phyloP scores from a whole-genome alignment of 2,797 vertebrate species.

The Enteromius anoplus region DNA sequence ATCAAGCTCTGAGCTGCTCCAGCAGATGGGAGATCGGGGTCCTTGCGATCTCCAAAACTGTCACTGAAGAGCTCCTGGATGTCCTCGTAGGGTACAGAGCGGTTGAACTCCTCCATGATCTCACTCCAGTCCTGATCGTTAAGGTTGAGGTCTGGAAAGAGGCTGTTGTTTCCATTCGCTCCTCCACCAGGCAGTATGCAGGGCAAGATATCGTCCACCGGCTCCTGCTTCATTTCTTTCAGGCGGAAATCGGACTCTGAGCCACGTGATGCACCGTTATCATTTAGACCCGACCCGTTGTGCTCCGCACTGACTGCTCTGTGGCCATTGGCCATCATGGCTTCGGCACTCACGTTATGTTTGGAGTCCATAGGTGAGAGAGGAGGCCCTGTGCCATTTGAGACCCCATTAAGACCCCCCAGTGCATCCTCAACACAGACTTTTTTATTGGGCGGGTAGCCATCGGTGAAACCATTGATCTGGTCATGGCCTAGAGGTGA shows the following conservation, averaged over 20 bases:
- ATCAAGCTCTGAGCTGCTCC: constrained; percentile 78
- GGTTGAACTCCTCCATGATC: constrained; percentile 96
- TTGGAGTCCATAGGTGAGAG: constrained; percentile 87
- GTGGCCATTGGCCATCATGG: constrained; percentile 80
- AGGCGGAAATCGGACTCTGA: constrained; percentile 80
- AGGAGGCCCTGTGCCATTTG: constrained; percentile 83
- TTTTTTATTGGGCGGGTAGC: constrained; percentile 88
- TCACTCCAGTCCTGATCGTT: constrained; percentile 98
- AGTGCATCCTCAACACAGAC: constrained; percentile 81
- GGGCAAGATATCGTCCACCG: constrained; percentile 88
- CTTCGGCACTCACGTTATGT: constrained; percentile 72
- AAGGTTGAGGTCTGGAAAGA: constrained; percentile 95
- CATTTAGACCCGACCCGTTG: constrained; percentile 69
- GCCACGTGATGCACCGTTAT: constrained; percentile 66
- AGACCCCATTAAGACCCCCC: constrained; percentile 72
- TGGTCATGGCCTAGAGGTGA: constrained; percentile 89
- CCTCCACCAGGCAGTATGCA: constrained; percentile 87
- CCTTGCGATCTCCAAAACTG: constrained; percentile 94
- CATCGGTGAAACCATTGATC: constrained; percentile 87
- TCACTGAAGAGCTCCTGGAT: constrained; percentile 97
- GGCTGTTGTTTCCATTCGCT: constrained; percentile 84
- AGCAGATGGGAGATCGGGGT: constrained; percentile 77
- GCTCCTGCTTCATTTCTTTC: constrained; percentile 97
- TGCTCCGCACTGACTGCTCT: constrained; percentile 70
- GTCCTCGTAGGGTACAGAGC: constrained; percentile 92